Evolutionary conservation across 2,113 vertebrate genomes (phyloP).

Genomic region (Scopus umbretta): DNA sequence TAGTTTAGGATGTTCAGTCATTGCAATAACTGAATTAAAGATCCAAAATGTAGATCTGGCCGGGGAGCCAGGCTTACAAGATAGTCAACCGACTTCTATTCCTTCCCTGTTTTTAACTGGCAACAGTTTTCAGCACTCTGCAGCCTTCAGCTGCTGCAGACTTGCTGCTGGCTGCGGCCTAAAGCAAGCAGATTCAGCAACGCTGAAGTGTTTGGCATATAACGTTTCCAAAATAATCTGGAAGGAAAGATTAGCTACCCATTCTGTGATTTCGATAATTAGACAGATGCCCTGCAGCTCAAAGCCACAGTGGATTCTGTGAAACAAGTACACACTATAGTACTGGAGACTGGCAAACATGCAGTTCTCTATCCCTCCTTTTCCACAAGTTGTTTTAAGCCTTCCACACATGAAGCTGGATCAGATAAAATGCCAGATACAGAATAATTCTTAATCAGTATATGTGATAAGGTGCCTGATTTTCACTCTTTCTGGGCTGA

Average conservation of each 20-base stretch:
- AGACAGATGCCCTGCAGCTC: background rate
- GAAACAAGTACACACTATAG: background rate
- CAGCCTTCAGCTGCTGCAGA: background rate
- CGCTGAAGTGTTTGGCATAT: background rate
- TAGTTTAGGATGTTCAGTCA: background rate
- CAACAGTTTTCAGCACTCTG: background rate
- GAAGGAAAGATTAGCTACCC: background rate
- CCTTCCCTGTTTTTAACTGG: background rate
- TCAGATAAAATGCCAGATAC: background rate
- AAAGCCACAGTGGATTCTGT: background rate
- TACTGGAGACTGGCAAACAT: background rate
- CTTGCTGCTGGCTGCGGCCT: background rate
- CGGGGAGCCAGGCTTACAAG: background rate
- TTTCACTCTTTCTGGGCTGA: background rate
- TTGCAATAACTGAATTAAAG: background rate
- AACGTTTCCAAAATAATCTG: background rate
- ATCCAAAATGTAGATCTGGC: background rate
- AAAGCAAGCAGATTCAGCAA: background rate
- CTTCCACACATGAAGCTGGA: background rate
- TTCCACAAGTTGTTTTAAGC: background rate
- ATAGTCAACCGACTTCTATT: background rate
- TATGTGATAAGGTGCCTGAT: fast-evolving
- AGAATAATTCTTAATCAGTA: background rate
- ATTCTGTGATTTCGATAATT: background rate
- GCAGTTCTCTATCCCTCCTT: background rate